These are phyloP conservation scores for Thereuonema tuberculata DNA, from an alignment of 1,140 invertebrate genomes.

Conservation along the genomic window DNA sequence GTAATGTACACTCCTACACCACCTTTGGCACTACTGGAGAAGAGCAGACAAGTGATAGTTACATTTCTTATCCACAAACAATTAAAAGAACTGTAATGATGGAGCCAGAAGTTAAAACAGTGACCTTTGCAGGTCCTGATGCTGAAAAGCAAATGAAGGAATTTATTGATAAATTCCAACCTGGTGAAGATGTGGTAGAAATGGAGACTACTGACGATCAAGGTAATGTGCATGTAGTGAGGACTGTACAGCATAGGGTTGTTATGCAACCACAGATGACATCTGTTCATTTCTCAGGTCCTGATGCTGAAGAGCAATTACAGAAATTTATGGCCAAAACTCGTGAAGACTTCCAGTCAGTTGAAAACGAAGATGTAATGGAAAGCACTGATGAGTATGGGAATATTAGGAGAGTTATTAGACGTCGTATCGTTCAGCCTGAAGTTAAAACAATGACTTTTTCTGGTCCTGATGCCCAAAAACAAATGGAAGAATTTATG, in stretches of 20 bases:
- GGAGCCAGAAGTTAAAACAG: slow-evolving; percentile 37
- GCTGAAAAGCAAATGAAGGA: slow-evolving; percentile 36
- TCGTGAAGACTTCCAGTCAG: not conserved
- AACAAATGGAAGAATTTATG: slow-evolving; percentile 21
- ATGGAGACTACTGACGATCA: slow-evolving; percentile 34
- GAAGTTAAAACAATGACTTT: slow-evolving; percentile 16
- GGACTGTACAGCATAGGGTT: slow-evolving; percentile 36
- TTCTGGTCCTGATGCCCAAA: slow-evolving; percentile 14
- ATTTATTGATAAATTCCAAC: slow-evolving; percentile 37
- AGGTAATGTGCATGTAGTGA: slow-evolving; percentile 38
- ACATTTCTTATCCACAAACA: slow-evolving; percentile 28
- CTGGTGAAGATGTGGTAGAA: slow-evolving; percentile 37
- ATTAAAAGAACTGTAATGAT: slow-evolving; percentile 36
- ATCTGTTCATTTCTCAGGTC: slow-evolving; percentile 38
- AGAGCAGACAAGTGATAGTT: slow-evolving; percentile 20
- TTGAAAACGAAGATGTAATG: not conserved
- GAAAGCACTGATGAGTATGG: slow-evolving; percentile 7
- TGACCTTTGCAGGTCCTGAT: slow-evolving; percentile 40
- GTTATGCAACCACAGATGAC: slow-evolving; percentile 28
- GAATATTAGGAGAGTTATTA: not conserved
- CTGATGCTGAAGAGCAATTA: slow-evolving; percentile 37
- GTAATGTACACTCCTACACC: slow-evolving; percentile 27
- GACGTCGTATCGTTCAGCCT: slow-evolving; percentile 13
- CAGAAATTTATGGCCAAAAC: slow-evolving; percentile 31
- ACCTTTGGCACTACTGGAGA: slow-evolving; percentile 34